Evolutionary conservation across 2,113 vertebrate species (phyloP).

Genomic region (Megaceryle torquata): DNA sequence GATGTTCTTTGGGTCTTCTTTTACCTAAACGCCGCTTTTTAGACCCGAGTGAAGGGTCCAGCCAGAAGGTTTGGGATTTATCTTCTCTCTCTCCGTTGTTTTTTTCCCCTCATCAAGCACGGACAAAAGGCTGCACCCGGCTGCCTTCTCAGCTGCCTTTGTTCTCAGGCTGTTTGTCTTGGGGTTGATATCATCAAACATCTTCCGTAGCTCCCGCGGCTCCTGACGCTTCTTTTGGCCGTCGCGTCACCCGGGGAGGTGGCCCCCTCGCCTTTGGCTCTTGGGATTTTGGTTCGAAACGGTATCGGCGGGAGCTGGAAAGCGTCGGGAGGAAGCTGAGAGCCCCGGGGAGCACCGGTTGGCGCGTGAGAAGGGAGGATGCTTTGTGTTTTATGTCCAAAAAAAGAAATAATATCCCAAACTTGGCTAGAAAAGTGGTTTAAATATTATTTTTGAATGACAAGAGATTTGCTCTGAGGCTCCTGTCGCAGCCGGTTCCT

Average conservation of each 20-base stretch:
- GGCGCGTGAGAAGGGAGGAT: not conserved
- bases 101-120: not conserved
- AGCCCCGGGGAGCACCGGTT: no score
- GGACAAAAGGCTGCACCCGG: not conserved
- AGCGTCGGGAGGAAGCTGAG: no score
- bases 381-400: not conserved
- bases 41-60: no score
- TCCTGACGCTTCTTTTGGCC: no score
- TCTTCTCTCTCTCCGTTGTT: not conserved
- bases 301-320: no score
- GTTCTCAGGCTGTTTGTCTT: not conserved
- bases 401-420: accelerated
- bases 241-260: accelerated
- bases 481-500: accelerated
- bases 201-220: not conserved
- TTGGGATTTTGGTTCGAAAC: not conserved
- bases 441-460: not conserved
- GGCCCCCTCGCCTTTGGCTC: not conserved
- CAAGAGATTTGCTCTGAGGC: not conserved
- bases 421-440: not conserved
- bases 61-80: no score
- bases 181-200: not conserved
- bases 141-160: not conserved
- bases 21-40: not conserved
- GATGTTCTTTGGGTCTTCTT: not conserved